Conservation (phyloP, 2,888 invertebrate species). For the Drosophila meridiana region DNA sequence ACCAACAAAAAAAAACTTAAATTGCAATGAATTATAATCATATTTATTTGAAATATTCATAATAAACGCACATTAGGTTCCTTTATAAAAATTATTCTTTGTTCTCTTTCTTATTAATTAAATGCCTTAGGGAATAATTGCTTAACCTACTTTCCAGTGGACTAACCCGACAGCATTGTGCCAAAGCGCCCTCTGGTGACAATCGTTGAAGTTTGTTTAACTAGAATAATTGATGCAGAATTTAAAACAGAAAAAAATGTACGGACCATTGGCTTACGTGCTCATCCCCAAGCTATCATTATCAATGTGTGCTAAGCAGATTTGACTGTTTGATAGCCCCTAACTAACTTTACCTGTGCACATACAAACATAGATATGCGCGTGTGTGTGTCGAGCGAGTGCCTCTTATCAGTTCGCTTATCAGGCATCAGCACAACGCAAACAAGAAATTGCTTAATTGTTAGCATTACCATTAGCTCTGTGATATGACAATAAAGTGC, state of each 20-base stretch:
- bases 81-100: background rate
- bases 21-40: background rate
- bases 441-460: constrained; percentile 54
- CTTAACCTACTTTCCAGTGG: background rate
- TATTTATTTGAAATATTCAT: background rate
- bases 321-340: constrained; percentile 45
- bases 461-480: constrained; percentile 41
- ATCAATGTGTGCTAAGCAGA: constrained; percentile 66
- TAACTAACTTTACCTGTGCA: background rate
- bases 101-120: background rate
- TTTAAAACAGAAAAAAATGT: background rate
- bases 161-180: background rate
- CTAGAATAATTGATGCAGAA: constrained; percentile 23
- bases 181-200: constrained; percentile 3
- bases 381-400: constrained; percentile 35
- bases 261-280: background rate
- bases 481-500: background rate
- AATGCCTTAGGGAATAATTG: background rate
- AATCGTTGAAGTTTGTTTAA: constrained; percentile 6
- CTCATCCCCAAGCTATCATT: constrained; percentile 34
- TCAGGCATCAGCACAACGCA: constrained; percentile 39
- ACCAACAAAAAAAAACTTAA: no score
- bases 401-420: constrained; percentile 53
- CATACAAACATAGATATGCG: background rate
- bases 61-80: background rate